Percentiles rank a stretch among this genome's conserved stretches.
These are phyloP conservation scores for Zaprionus vittiger DNA, from an alignment of 1,140 invertebrate genomes.

Conservation along the genomic window DNA sequence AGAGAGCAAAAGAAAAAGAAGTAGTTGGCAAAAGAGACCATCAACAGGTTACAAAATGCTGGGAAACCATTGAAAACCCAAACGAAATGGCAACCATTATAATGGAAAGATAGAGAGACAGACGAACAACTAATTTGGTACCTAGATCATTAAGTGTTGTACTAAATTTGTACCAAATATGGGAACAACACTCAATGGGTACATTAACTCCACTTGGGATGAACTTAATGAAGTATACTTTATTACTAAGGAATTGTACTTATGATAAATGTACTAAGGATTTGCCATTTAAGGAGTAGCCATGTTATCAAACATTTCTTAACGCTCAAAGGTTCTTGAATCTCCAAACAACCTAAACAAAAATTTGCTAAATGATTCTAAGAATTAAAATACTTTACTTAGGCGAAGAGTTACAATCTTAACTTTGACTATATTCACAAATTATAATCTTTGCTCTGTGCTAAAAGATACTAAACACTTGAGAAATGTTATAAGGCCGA, in stretches of 20 bases:
- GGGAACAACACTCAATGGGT: neutral
- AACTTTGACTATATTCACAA: too few relatives aligned
- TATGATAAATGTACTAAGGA: neutral
- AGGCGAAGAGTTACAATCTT: too few relatives aligned
- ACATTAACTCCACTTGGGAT: neutral
- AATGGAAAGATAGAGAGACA: neutral
- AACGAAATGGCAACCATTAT: conserved; percentile 33
- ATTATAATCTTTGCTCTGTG: too few relatives aligned
- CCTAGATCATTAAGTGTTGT: neutral
- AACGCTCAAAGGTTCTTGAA: too few relatives aligned
- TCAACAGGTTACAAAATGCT: conserved; percentile 41
- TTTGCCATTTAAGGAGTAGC: neutral
- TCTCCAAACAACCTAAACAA: too few relatives aligned
- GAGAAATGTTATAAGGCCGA: neutral
- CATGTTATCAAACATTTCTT: neutral
- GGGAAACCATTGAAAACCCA: conserved; percentile 32
- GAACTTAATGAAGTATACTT: neutral
- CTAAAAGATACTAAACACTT: neutral
- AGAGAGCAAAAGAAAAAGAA: conserved; percentile 17
- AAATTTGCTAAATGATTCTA: too few relatives aligned
- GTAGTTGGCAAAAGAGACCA: conserved; percentile 25
- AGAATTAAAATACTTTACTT: too few relatives aligned
- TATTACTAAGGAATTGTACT: neutral
- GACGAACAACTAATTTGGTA: conserved; percentile 17
- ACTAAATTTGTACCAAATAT: conserved; percentile 2